A percentile compares a stretch with the other conserved stretches of the same genome.
These are phyloP conservation scores for Halocaridina rubra DNA, from an alignment of 2,888 invertebrate species.

Conservation along the genomic window DNA sequence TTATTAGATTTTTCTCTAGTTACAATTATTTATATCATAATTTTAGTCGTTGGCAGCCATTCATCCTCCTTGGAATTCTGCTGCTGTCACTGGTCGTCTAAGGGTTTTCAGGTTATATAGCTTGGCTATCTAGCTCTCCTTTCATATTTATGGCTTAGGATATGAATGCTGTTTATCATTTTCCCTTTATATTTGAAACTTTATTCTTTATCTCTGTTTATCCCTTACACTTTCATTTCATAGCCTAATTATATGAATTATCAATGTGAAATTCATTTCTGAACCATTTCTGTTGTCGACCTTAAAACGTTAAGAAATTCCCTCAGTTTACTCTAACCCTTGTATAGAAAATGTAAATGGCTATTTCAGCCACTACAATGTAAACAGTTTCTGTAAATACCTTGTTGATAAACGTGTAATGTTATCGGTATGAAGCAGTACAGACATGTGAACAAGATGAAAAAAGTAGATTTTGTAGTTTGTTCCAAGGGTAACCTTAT, in stretches of 20 bases:
- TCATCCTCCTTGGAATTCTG: not conserved
- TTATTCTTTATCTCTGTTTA: not conserved
- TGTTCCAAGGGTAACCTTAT: not conserved
- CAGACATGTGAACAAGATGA: no score
- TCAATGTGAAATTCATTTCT: no score
- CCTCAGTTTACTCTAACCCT: no score
- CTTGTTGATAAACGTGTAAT: not conserved
- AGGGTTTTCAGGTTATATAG: not conserved
- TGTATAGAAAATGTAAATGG: slow-evolving; percentile 25
- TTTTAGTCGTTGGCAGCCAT: not conserved
- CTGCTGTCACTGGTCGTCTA: not conserved
- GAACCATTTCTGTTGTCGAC: no score
- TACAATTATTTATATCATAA: no score
- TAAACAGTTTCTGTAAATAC: not conserved
- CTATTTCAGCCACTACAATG: not conserved
- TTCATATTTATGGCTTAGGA: slow-evolving; percentile 5
- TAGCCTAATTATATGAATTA: no score
- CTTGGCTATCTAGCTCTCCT: slow-evolving; percentile 20
- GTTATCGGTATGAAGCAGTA: no score
- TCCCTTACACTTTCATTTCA: no score
- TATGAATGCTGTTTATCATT: not conserved
- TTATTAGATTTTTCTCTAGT: no score
- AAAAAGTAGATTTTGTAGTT: not conserved
- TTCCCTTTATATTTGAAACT: no score
- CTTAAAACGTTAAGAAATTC: no score